These are phyloP conservation scores for Rynchops niger DNA, from an alignment of 2,113 vertebrate species.

Conservation along the genomic window DNA sequence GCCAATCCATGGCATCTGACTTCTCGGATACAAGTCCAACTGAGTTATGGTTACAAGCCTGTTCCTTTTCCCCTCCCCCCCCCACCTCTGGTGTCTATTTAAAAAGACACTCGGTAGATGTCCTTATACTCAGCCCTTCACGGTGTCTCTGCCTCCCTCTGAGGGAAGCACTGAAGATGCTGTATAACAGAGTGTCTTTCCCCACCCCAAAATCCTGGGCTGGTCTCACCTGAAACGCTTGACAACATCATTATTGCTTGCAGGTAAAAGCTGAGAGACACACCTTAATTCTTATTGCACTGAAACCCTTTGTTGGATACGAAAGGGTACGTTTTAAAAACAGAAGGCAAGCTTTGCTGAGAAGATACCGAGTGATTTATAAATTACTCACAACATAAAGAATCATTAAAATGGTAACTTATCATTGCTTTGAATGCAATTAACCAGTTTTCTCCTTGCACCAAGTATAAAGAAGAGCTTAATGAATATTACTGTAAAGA, in stretches of 20 bases:
- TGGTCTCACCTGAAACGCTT: slow-evolving; percentile 75
- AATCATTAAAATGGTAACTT: slow-evolving; percentile 74
- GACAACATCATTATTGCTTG: slow-evolving; percentile 79
- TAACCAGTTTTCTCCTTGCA: slow-evolving; percentile 59
- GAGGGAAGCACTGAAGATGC: slow-evolving; percentile 72
- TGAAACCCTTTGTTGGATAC: slow-evolving; percentile 80
- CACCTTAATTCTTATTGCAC: slow-evolving; percentile 83
- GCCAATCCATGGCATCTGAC: slow-evolving; percentile 77
- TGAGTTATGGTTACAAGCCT: slow-evolving; percentile 38
- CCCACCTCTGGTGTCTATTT: slow-evolving; percentile 1
- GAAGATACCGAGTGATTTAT: slow-evolving; percentile 75
- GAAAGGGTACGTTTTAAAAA: slow-evolving; percentile 70
- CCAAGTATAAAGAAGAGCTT: slow-evolving; percentile 33
- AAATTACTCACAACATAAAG: slow-evolving; percentile 76
- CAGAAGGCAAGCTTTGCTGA: slow-evolving; percentile 59
- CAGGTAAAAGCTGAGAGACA: slow-evolving; percentile 78
- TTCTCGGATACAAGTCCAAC: slow-evolving; percentile 39
- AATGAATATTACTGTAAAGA: slow-evolving; percentile 30
- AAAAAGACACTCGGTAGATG: slow-evolving; percentile 54
- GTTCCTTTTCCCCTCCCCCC: slow-evolving; percentile 45
- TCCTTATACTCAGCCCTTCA: slow-evolving; percentile 68
- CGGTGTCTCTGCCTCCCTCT: slow-evolving; percentile 69
- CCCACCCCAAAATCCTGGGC: slow-evolving; percentile 79
- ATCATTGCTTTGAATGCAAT: slow-evolving; percentile 64
- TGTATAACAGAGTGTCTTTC: slow-evolving; percentile 78